Conservation (phyloP, 2,113 vertebrate genomes). For the Plestiodon gilberti region DNA sequence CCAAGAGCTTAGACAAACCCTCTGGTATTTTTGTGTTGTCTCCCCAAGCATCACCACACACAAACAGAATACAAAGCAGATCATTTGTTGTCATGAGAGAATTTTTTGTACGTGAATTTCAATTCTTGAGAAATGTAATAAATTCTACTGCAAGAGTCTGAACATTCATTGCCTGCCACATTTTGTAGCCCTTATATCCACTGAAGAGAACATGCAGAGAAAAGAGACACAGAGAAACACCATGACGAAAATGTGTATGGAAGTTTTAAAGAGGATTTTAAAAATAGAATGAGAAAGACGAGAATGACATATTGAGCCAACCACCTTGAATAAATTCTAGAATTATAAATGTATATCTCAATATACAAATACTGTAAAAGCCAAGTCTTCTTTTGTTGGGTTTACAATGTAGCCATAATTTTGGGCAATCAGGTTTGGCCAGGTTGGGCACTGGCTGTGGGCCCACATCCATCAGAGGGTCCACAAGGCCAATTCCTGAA, state of each 20-base stretch:
- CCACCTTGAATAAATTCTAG: not conserved
- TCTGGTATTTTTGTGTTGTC: not conserved
- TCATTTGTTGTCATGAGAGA: not conserved
- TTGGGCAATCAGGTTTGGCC: no score
- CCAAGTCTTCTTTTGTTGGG: no score
- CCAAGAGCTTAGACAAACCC: constrained; percentile 27
- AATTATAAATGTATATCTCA: not conserved
- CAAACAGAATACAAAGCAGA: not conserved
- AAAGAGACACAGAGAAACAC: not conserved
- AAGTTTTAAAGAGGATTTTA: not conserved
- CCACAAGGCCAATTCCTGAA: no score
- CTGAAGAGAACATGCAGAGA: not conserved
- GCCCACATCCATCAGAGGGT: no score
- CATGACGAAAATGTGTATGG: not conserved
- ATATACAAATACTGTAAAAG: no score
- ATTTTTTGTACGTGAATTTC: not conserved
- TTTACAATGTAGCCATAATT: no score
- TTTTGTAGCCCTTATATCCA: not conserved
- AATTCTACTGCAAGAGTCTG: not conserved
- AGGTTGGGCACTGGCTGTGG: no score
- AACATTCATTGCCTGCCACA: not conserved
- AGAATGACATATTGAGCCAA: not conserved
- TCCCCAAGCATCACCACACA: not conserved
- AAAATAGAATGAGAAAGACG: not conserved
- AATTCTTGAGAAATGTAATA: not conserved